Evolutionary conservation across 2,888 invertebrate genomes (phyloP), one percentile per base, ranked within the genome.

Genomic region (Philonicus albiceps): DNA sequence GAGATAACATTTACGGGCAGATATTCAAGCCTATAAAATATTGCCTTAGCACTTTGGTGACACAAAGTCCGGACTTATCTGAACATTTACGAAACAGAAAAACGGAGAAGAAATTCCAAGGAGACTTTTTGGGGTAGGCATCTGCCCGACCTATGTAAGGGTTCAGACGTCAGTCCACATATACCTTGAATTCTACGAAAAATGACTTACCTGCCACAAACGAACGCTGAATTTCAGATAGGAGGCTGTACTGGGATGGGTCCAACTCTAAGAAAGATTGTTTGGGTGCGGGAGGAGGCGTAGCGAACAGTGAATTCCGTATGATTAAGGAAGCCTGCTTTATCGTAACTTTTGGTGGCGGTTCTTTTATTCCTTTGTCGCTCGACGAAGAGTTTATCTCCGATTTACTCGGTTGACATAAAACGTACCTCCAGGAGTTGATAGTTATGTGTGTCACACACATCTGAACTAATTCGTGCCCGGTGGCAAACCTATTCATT

Each of bases 21-120:
- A 76, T 76, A 76, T 76, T 76, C 76, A 76, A 43, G 43, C 76
- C 76, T 76, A 76, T 76, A 76, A 76, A 76, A 76, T 76, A 76
- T 76, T 76, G 76, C 76, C 76, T 76, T 40, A 76, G 76, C 76
- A 76, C 76, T 76, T 76, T 76, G 76, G 76, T 76, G 76, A 76
- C 76, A 76, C 76, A 76, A 75, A 76, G 76, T 76, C 76, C 76
- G 40, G 34, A 76, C 43, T 76, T 76, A 76, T 43, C 76, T 76
- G 37, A 76, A 27, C 37, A 40, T 76, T 64, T 40, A 76, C 76
- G 43, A 76, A 76, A 40, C 76, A 76, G 76, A 76, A 40, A 40
- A 40, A 76, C 27, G 43, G 40, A 76, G 37, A 76, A 43, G 40
- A 76, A 76, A n/a, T 43, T 43, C 76, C 22, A 76, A 76, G 43